Evolutionary conservation across 2,797 vertebrate species (phyloP), one percentile per base, ranked within the genome.

Genomic region (Pipistrellus nathusii): DNA sequence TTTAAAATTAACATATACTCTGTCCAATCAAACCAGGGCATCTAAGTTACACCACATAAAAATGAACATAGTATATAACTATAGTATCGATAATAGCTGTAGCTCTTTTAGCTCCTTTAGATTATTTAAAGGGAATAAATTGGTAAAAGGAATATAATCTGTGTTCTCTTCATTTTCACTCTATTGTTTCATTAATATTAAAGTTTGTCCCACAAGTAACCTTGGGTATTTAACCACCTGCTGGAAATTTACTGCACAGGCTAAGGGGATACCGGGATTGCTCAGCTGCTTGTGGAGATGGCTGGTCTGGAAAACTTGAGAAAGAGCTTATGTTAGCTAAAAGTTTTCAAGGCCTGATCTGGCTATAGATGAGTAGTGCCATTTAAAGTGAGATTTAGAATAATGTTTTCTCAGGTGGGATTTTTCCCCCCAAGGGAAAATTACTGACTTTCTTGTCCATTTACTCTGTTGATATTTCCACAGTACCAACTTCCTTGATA

Each of bases 211-310:
- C 73, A 57, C 51, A 72, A 82, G 81, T 76, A 78, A 96, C 85
- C 81, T 84, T 90, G 85, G 80, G 55, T 97, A 94, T 96, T 95
- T 95, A 94, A 84, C 81, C 85, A 96, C 87, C 86, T 97, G 93
- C 59, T 62, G 27, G 27, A 96, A 96, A 77, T 90, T 96, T 80
- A 87, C 57, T 46, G 55, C 68, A 10, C 27, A 25, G 77, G 82
- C 92, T 38, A 27, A 51, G 82, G 94, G 57, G 80, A 87, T 32
- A 23, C 0, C 14, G 84, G 57, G 78, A 78, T 93, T 89, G 68
- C 21, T 91, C 87, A 96, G 93, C 89, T 95, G 84, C 17, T 68
- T 66, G 2, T 23, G 93, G 87, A 76, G 51, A 75, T 46, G 11
- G 41, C 8, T n/a, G 62, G 14, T 71, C 51, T 25, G 30, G 14